These are phyloP conservation scores for Agrilus planipennis DNA, from an alignment of 1,140 invertebrate genomes.

Conservation along the genomic window DNA sequence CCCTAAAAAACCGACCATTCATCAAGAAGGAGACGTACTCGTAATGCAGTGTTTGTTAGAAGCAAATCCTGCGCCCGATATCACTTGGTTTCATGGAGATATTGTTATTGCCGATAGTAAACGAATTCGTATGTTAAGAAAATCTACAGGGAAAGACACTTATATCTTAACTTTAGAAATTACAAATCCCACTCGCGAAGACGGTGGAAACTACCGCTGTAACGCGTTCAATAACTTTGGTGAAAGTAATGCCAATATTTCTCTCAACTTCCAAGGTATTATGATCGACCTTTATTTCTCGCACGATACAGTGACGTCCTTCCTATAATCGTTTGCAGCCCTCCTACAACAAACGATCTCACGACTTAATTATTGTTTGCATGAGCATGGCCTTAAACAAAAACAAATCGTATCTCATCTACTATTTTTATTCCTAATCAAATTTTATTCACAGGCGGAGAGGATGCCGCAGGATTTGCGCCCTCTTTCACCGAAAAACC, in stretches of 20 bases:
- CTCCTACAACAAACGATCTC: conserved; percentile 16
- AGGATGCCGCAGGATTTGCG: conserved; percentile 78
- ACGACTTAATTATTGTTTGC: conserved; percentile 24
- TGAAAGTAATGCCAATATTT: conserved; percentile 99
- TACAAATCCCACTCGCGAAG: conserved; percentile 82
- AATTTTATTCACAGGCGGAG: conserved; percentile 60
- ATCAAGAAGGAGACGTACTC: conserved; percentile 85
- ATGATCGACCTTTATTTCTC: too few species aligned
- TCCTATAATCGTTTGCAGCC: conserved; percentile 23
- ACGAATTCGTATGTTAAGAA: conserved; percentile 77
- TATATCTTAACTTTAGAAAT: conserved; percentile 88
- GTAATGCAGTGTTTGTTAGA: conserved; percentile 94
- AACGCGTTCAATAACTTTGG: conserved; percentile 97
- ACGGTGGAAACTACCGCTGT: conserved; percentile 97
- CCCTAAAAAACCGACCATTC: conserved; percentile 93
- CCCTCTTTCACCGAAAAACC: conserved; percentile 95
- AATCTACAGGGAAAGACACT: conserved; percentile 75
- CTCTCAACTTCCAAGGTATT: conserved; percentile 97
- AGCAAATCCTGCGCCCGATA: conserved; percentile 88
- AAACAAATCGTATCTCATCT: too few species aligned
- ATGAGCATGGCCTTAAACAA: conserved; percentile 30
- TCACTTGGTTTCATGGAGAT: conserved; percentile 87
- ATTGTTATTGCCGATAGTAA: conserved; percentile 67
- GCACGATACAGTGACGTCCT: conserved; percentile 13
- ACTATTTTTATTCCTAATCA: conserved; percentile 18